These are phyloP conservation scores for Theristus sp. DNA, from an alignment of 2,888 invertebrate species.

Conservation along the genomic window DNA sequence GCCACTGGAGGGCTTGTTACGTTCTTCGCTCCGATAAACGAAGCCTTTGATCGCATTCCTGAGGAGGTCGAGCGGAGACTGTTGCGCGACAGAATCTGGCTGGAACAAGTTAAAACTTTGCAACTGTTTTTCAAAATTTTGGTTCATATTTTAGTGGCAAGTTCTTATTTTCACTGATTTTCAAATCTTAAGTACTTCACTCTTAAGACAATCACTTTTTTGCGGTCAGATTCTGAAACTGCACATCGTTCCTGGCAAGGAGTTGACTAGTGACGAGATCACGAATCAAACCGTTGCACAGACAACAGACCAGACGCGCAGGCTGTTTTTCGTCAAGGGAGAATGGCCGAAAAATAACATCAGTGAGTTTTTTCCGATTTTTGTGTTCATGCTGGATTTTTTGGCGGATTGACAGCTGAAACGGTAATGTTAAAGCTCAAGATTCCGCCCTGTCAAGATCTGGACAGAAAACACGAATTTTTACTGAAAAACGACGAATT, in stretches of 20 bases:
- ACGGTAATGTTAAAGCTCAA: too few relatives aligned
- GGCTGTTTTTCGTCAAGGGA: constrained; percentile 24
- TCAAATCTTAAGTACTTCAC: too few relatives aligned
- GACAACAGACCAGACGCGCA: constrained; percentile 26
- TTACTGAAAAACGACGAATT: too few relatives aligned
- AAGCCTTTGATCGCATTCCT: constrained; percentile 29
- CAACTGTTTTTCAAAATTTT: neutral
- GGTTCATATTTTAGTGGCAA: neutral
- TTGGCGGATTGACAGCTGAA: neutral
- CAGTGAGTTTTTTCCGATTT: too few relatives aligned
- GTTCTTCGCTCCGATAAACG: constrained; percentile 29
- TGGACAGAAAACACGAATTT: too few relatives aligned
- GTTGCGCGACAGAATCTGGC: constrained; percentile 25
- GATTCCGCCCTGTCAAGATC: too few relatives aligned
- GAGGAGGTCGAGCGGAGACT: constrained; percentile 26
- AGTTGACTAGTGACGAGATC: constrained; percentile 26
- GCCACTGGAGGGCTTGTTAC: constrained; percentile 23
- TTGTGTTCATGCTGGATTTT: neutral
- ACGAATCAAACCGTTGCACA: constrained; percentile 28
- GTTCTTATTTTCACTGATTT: neutral
- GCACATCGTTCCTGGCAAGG: constrained; percentile 28
- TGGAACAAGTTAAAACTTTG: constrained; percentile 21
- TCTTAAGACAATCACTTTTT: too few relatives aligned
- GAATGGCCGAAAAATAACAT: constrained; percentile 30
- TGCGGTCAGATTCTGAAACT: constrained; percentile 22